Conservation (phyloP, 2,113 vertebrate species). For the Mungos mungo region DNA sequence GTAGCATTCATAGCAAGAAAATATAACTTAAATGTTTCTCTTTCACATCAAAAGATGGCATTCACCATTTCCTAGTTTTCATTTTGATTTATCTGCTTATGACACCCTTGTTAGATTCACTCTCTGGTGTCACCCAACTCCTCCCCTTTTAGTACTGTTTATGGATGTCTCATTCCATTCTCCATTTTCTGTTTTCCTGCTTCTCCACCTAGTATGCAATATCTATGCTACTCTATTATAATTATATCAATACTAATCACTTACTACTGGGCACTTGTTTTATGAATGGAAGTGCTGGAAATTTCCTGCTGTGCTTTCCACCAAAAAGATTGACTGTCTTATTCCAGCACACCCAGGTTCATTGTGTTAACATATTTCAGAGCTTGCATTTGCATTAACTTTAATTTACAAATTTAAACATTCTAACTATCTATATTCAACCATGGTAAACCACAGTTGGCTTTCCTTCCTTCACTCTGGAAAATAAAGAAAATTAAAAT, state of each 20-base stretch:
- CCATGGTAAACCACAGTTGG: not conserved
- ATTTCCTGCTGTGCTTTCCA: not conserved
- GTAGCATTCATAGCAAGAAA: not conserved
- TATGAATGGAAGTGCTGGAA: not conserved
- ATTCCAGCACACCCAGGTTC: not conserved
- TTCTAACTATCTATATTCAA: not conserved
- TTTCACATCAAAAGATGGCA: not conserved
- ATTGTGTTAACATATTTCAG: not conserved
- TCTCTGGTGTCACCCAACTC: no score
- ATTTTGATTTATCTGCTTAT: not conserved
- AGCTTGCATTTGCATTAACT: not conserved
- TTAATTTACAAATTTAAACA: not conserved
- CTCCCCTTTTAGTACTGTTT: not conserved
- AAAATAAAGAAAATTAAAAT: slow-evolving; percentile 15
- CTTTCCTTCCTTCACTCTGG: not conserved
- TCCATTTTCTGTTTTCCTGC: not conserved
- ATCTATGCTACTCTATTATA: not conserved
- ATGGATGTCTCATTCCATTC: not conserved
- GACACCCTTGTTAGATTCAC: not conserved
- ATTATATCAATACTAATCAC: not conserved
- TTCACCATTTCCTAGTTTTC: not conserved
- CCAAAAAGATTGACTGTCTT: not conserved
- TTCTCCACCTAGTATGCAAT: not conserved
- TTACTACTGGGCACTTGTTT: not conserved
- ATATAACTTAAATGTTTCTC: not conserved